These are phyloP conservation scores for Pentalonia nigronervosa DNA, from an alignment of 1,140 invertebrate genomes.

Conservation along the genomic window DNA sequence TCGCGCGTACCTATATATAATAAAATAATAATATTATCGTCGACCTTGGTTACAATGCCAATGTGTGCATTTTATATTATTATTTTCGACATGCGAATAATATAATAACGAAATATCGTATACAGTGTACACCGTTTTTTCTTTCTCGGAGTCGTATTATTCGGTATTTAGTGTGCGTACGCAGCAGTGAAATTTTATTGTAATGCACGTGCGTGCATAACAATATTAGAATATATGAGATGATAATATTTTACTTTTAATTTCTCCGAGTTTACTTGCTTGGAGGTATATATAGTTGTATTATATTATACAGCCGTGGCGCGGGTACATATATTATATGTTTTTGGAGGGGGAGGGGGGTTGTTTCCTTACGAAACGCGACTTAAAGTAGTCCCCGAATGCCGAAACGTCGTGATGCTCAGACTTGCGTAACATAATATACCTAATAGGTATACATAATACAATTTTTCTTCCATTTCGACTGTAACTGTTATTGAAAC, in stretches of 20 bases:
- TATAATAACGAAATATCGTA: neutral
- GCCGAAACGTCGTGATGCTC: neutral
- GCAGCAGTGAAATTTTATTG: neutral
- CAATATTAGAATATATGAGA: neutral
- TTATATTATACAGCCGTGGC: neutral
- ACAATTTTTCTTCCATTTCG: conserved; percentile 10
- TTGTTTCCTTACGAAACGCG: neutral
- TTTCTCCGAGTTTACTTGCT: neutral
- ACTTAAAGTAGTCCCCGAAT: neutral
- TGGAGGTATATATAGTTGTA: neutral
- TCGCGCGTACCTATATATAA: neutral
- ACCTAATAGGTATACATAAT: neutral
- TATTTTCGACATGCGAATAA: conserved; percentile 40
- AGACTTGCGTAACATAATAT: neutral
- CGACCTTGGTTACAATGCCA: conserved; percentile 43
- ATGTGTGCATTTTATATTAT: neutral
- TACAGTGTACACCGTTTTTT: neutral
- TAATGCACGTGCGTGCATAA: neutral
- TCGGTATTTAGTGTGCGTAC: conserved; percentile 14
- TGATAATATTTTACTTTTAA: neutral
- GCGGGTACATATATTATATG: too few relatives aligned
- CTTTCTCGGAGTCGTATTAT: neutral
- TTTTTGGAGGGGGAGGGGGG: too few relatives aligned
- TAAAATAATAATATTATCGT: neutral
- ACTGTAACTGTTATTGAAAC: neutral